Base-by-base conservation (phyloP, 2,113 vertebrate genomes). In the Potamarius usumacintae region DNA sequence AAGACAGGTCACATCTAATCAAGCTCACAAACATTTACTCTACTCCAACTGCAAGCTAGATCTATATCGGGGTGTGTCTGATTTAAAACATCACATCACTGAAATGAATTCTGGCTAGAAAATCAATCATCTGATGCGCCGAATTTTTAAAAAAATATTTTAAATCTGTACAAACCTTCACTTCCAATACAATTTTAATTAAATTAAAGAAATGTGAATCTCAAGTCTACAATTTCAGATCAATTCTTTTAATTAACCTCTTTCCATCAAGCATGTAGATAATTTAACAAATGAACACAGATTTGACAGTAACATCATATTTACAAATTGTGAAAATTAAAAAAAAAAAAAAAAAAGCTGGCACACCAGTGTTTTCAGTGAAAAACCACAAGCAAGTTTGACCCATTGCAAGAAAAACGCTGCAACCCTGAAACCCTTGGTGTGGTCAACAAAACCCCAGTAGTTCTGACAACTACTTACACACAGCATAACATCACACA, bases 391-490 rank as follows among this genome's bases (percentile, higher is more conserved):
- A 67, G 81, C 58, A 48, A 81, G 80, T 77, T 90, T 82, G 80
- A 89, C 87, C 86, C 82, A 57, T 85, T 52, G 84, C 77, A 67
- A 55, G 12, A 52, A 85, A 72, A 88, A 50, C 67, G 72, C n/a
- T 57, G 78, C 62, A 90, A 90, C 89, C 80, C 86, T 78, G 78
- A 87, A 74, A 89, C 65, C 85, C 42, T 87, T 18, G 65, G 72
- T 77, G 25, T 67, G 52, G 69, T 57, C 86, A 60, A 88, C 14
- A 83, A n/a, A 74, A 65, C 80, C 55, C 82, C 85, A 87, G 74
- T 72, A 83, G 58, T 74, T 85, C 78, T 67, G 62, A 84, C 82
- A 85, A 76, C 86, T 48, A 65, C 76, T 72, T 27, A 83, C 67
- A 83, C 67, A 78, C 62, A 77, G 48, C 53, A 72, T 65, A 22